A percentile compares a stretch with the other conserved stretches of the same genome.
Conservation (phyloP, 2,113 vertebrate species). For the Odontophorus gujanensis region DNA sequence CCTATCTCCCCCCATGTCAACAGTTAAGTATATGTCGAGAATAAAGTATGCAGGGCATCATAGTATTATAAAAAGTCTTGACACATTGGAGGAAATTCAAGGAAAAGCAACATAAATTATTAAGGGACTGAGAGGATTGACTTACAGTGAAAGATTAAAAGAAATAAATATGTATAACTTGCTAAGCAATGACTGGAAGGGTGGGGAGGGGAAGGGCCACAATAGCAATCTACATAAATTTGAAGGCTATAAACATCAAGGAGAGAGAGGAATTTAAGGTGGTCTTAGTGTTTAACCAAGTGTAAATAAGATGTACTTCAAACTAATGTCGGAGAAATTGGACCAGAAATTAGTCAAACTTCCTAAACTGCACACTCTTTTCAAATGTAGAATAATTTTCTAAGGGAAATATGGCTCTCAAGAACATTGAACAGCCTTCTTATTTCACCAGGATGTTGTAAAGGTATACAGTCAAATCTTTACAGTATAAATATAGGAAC, state of each 20-base stretch:
- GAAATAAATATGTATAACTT: conserved; percentile 74
- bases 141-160: conserved; percentile 65
- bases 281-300: background rate
- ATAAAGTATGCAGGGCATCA: conserved; percentile 18
- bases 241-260: conserved; percentile 38
- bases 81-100: conserved; percentile 53
- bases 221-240: conserved; percentile 27
- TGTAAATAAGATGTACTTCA: background rate
- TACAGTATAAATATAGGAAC: background rate
- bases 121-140: conserved; percentile 61
- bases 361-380: background rate
- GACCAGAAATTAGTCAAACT: background rate
- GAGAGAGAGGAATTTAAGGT: conserved; percentile 30
- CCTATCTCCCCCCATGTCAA: background rate
- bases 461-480: background rate
- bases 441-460: background rate
- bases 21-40: background rate
- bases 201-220: background rate
- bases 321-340: background rate
- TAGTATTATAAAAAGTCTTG: conserved; percentile 33
- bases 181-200: conserved; percentile 36
- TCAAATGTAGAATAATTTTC: background rate
- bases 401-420: background rate
- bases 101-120: conserved; percentile 72
- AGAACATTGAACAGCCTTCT: background rate